Base-by-base conservation (phyloP, 2,888 invertebrate genomes). In the Oligia strigilis region DNA sequence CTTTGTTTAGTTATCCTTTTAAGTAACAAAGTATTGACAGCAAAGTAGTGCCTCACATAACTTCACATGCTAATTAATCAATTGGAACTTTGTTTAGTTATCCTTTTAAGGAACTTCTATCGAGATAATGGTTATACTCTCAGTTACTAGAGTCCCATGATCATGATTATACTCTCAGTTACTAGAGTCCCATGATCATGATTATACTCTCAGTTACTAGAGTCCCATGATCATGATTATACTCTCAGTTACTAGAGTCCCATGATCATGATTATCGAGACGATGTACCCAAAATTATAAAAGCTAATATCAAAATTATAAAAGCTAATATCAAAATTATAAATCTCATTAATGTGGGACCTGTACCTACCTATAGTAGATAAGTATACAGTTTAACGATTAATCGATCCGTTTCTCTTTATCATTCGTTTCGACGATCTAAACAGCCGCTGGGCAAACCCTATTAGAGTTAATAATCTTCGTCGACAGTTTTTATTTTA, bases 401-500 rank as follows among this genome's bases (percentile, higher is more conserved):
- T 72, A 69, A 66, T 77, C 29, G 62, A 64, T 66, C 29, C 75
- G 77, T 76, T 78, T 81, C 65, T 78, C 74, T 72, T 66, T 77
- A 71, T 85, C 76, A 77, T 72, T 75, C 29, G 46, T 66, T 64
- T 75, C 58, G 14, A 64, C 55, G 66, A 72, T 64, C 58, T 62
- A 72, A 82, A 73, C 65, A 80, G 85, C 85, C 80, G 70, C 43
- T 55, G 60, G 75, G 79, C 70, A 64, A 66, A 72, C 23, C 17
- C 40, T 77, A 62, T 78, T 75, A 77, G 67, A 60, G 69, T 72
- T 78, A 83, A 58, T 75, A 71, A 85, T 77, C 46, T 52, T 70
- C 29, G 76, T 83, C 71, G 83, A 80, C 80, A 83, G 86, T 69
- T 80, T 74, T 80, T 70, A 58, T 75, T 86, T 86, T 36, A 72